Conservation (phyloP, 2,113 vertebrate species). For the Zapornia atra region DNA sequence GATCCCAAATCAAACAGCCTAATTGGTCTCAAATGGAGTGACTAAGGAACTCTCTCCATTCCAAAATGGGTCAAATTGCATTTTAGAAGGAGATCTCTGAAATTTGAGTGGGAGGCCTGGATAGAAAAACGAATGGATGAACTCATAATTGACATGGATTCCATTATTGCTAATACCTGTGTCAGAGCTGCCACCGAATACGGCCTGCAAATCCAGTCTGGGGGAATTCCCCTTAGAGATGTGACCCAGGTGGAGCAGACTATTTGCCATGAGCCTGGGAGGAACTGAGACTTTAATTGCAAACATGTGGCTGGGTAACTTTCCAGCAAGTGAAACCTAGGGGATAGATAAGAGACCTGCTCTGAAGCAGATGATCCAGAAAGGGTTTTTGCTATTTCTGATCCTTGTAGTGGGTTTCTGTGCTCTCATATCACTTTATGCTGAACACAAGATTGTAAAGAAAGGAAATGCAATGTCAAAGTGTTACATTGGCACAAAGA, state of each 20-base stretch:
- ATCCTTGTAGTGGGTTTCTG: background rate
- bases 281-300: slow-evolving; percentile 64
- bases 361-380: slow-evolving; percentile 34
- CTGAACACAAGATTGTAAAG: background rate
- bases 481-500: background rate
- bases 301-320: slow-evolving; percentile 61
- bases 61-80: slow-evolving; percentile 67
- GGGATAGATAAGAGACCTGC: slow-evolving; percentile 21
- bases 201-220: slow-evolving; percentile 44
- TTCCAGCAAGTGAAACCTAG: slow-evolving; percentile 58
- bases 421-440: background rate
- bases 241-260: slow-evolving; percentile 65
- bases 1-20: slow-evolving; percentile 66
- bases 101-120: slow-evolving; percentile 68
- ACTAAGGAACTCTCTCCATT: slow-evolving; percentile 59
- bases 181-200: slow-evolving; percentile 59
- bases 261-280: slow-evolving; percentile 49
- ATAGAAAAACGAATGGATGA: slow-evolving; percentile 57
- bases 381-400: background rate
- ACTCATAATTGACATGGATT: slow-evolving; percentile 71
- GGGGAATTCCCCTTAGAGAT: slow-evolving; percentile 58
- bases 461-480: background rate
- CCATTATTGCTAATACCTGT: slow-evolving; percentile 69
- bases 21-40: slow-evolving; percentile 71
- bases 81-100: slow-evolving; percentile 64